Evolutionary conservation across 1,140 invertebrate genomes (phyloP), one percentile per base, ranked within the genome.

Genomic region (Leptinotarsa texana): DNA sequence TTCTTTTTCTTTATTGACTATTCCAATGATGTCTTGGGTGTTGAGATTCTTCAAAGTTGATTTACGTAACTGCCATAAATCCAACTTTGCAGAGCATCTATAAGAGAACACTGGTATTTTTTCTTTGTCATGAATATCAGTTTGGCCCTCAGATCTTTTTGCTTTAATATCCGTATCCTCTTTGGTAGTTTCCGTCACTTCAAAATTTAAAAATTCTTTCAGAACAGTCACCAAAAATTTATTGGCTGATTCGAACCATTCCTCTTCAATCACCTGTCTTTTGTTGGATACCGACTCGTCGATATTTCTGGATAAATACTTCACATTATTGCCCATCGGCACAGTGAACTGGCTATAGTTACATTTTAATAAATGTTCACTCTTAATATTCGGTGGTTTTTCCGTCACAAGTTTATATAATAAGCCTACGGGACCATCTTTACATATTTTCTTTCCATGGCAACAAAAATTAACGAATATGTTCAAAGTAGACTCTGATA

Each of bases 401-500:
- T 78, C 73, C 22, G 75, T 80, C 15, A 79, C 70, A 21, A 83
- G 68, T 65, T 74, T 79, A 76, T 78, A 80, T n/a, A 82, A 72
- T 22, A 80, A 21, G 42, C 48, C 24, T 66, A 76, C 49, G 27
- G 69, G 21, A 6, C 63, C 73, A 21, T 62, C 51, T 48, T 72
- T 62, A 51, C 71, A 80, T 68, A 80, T 78, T 15, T 75, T 62
- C 62, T 69, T 51, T 13, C 61, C 79, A 13, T 77, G 24, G 63
- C 77, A 74, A 71, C 81, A 80, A 1, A 75, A 68, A 3, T 47
- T 18, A 18, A 79, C 24, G 69, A 83, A 82, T 69, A 77, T 76
- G 27, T 80, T 73, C 4, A 80, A 76, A 47, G 85, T 65, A 57
- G 80, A 82, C 0, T 74, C 74, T 72, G 81, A 76, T 17, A 89